phyloP scores from a whole-genome alignment of 2,888 invertebrate species.

The Sphaerophoria taeniata region DNA sequence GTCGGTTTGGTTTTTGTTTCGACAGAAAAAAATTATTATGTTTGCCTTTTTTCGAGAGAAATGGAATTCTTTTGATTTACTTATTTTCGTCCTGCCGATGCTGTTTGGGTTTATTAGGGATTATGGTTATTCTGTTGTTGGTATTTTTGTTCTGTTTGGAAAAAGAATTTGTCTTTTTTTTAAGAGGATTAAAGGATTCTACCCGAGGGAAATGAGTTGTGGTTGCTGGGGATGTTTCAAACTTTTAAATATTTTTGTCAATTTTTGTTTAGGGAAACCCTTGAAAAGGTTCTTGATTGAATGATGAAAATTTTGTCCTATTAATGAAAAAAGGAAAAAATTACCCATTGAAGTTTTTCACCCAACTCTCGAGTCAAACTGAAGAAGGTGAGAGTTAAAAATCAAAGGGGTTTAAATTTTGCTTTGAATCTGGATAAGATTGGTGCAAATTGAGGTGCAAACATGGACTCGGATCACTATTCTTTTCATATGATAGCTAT shows the following conservation, averaged over 20 bases:
- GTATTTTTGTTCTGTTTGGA: background rate
- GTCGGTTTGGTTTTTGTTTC: background rate
- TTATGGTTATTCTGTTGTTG: conserved; percentile 24
- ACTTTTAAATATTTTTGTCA: background rate
- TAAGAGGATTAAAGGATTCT: conserved; percentile 24
- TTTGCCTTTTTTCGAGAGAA: conserved; percentile 18
- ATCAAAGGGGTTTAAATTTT: too few relatives aligned
- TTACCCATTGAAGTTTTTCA: too few relatives aligned
- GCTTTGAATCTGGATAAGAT: too few relatives aligned
- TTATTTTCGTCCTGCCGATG: conserved; percentile 21
- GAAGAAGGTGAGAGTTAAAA: too few relatives aligned
- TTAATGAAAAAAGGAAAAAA: background rate
- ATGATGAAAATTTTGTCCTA: background rate
- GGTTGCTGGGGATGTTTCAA: background rate
- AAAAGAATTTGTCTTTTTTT: conserved; percentile 15
- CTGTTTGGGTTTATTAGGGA: conserved; percentile 40
- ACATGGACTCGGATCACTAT: too few relatives aligned
- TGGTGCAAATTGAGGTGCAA: too few relatives aligned
- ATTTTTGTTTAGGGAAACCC: background rate
- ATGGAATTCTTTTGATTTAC: conserved; percentile 61
- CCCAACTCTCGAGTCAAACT: too few relatives aligned
- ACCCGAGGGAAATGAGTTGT: conserved; percentile 16
- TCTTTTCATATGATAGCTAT: too few relatives aligned
- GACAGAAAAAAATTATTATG: background rate
- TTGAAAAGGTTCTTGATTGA: background rate